Percentiles rank a stretch among this genome's conserved stretches.
Evolutionary conservation across 2,797 vertebrate genomes (phyloP).

Genomic region (Valencia hispanica): DNA sequence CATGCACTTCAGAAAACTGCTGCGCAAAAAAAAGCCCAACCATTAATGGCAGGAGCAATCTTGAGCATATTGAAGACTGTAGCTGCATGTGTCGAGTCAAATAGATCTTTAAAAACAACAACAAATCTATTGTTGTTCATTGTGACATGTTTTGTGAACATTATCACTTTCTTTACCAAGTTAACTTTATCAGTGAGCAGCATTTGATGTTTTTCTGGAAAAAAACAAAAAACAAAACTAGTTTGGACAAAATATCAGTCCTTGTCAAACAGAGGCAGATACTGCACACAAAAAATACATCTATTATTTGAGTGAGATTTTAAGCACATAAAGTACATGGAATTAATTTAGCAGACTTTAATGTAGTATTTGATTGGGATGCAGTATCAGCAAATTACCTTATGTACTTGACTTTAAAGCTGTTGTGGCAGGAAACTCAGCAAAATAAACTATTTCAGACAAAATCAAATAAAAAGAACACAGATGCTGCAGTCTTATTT

Average conservation of each 20-base stretch:
- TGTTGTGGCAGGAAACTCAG: not conserved
- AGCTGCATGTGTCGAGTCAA: not conserved
- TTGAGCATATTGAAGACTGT: not conserved
- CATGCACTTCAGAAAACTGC: not conserved
- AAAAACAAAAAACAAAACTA: no score
- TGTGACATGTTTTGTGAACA: no score
- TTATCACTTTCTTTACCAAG: not conserved
- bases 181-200: not conserved
- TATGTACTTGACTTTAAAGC: not conserved
- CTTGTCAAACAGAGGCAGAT: not conserved
- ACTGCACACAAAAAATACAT: not conserved
- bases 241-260: not conserved
- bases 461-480: not conserved
- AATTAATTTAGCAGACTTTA: no score
- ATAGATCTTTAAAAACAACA: not conserved
- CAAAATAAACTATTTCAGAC: not conserved
- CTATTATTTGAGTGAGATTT: not conserved
- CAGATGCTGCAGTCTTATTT: not conserved
- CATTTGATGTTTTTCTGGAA: not conserved
- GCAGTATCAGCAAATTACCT: not conserved
- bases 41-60: not conserved
- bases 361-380: not conserved
- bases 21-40: not conserved
- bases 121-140: no score
- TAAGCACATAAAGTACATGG: no score